These are phyloP conservation scores for Arenicola marina DNA, from an alignment of 2,888 invertebrate species.

Conservation along the genomic window DNA sequence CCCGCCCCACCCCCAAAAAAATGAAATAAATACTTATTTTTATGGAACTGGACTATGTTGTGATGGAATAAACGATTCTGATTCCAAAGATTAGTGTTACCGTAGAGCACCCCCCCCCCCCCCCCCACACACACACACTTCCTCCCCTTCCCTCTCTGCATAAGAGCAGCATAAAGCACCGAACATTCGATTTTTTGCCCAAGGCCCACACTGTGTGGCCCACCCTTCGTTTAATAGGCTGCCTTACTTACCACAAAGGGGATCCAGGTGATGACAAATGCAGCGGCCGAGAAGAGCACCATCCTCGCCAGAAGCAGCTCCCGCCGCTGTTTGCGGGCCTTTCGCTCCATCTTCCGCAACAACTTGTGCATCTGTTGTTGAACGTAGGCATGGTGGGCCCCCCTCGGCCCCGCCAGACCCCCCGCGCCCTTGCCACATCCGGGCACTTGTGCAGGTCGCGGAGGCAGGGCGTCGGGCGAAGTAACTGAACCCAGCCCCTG, in stretches of 20 bases:
- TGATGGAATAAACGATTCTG: too few relatives aligned
- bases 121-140: too few relatives aligned
- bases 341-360: constrained; percentile 17
- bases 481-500: background rate
- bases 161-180: too few relatives aligned
- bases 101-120: too few relatives aligned
- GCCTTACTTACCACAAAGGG: constrained; percentile 27
- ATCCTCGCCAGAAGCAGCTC: constrained; percentile 29
- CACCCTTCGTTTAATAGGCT: too few relatives aligned
- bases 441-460: background rate
- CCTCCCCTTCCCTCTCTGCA: background rate
- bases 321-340: constrained; percentile 20
- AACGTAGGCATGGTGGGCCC: background rate
- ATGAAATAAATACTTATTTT: too few relatives aligned
- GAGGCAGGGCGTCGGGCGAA: background rate
- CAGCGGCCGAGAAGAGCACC: constrained; percentile 24
- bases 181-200: too few relatives aligned
- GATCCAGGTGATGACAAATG: constrained; percentile 31
- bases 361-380: constrained; percentile 22
- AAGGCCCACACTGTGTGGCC: too few relatives aligned
- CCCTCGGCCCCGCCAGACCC: background rate
- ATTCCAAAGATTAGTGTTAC: too few relatives aligned
- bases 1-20: too few relatives aligned
- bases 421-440: background rate
- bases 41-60: too few relatives aligned